A percentile compares a stretch with the other conserved stretches of the same genome.
Conservation (phyloP, 2,888 invertebrate genomes). For the Emmelina monodactyla region DNA sequence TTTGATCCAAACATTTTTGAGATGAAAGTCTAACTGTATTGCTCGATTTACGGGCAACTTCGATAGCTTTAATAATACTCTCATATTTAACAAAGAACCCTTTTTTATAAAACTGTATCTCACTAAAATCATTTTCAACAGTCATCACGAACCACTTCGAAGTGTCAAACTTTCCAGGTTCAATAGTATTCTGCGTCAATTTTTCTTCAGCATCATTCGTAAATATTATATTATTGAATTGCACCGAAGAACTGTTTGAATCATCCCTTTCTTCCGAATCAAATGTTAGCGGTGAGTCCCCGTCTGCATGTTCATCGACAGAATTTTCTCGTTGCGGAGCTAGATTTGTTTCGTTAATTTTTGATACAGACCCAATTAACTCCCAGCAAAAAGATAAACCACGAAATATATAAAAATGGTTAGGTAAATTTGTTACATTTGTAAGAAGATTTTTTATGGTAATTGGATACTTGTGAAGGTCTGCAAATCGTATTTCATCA, state of each 20-base stretch:
- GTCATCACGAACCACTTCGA: slow-evolving; percentile 66
- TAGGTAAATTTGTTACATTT: slow-evolving; percentile 33
- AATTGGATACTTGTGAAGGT: slow-evolving; percentile 38
- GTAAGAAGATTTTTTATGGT: slow-evolving; percentile 43
- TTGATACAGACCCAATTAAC: slow-evolving; percentile 41
- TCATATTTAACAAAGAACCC: slow-evolving; percentile 62
- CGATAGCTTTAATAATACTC: slow-evolving; percentile 53
- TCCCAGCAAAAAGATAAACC: slow-evolving; percentile 52
- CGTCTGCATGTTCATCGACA: slow-evolving; percentile 5
- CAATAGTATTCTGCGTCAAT: background rate
- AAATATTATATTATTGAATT: too few species aligned
- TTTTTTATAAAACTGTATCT: slow-evolving; percentile 54
- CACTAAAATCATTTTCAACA: slow-evolving; percentile 60
- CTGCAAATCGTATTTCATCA: slow-evolving; percentile 34
- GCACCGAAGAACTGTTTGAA: background rate
- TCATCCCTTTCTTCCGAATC: background rate
- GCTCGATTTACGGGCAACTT: slow-evolving; percentile 44
- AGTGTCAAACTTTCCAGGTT: slow-evolving; percentile 17
- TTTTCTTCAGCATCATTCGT: background rate
- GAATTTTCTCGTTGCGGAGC: slow-evolving; percentile 7
- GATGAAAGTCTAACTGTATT: slow-evolving; percentile 58
- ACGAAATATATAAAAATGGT: slow-evolving; percentile 45
- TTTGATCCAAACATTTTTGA: slow-evolving; percentile 27
- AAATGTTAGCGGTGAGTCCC: slow-evolving; percentile 1
- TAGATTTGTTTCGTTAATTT: slow-evolving; percentile 24